Percentiles rank a stretch among this genome's conserved stretches.
Conservation (phyloP, 1,140 invertebrate genomes). For the Drosophila parabipectinata region DNA sequence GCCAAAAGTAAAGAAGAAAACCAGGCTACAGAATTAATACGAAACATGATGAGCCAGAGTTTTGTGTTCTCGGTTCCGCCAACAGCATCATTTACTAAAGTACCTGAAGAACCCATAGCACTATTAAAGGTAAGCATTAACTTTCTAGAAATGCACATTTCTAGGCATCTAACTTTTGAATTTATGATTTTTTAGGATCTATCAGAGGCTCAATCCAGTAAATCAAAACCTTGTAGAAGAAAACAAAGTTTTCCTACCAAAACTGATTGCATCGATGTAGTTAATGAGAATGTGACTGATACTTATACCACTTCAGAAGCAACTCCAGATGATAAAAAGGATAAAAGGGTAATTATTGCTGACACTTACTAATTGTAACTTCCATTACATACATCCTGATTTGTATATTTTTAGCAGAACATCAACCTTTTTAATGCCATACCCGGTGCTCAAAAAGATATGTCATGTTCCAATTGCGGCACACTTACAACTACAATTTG, state of each 20-base stretch:
- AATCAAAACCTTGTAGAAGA: slow-evolving; percentile 75
- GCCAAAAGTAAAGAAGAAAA: slow-evolving; percentile 84
- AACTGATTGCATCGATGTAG: slow-evolving; percentile 62
- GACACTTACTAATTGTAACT: not conserved
- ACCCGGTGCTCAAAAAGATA: slow-evolving; percentile 86
- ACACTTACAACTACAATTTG: slow-evolving; percentile 96
- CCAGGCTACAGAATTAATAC: slow-evolving; percentile 89
- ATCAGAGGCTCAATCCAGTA: slow-evolving; percentile 64
- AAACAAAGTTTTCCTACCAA: slow-evolving; percentile 83
- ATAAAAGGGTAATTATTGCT: slow-evolving; percentile 55
- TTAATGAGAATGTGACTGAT: slow-evolving; percentile 53
- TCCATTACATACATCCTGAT: not conserved
- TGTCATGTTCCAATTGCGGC: slow-evolving; percentile 92
- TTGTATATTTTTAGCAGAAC: slow-evolving; percentile 30
- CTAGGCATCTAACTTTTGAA: not conserved
- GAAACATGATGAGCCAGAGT: slow-evolving; percentile 89
- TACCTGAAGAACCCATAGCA: slow-evolving; percentile 79
- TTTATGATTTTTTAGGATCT: slow-evolving; percentile 46
- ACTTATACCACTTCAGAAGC: slow-evolving; percentile 49
- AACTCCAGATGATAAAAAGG: slow-evolving; percentile 58
- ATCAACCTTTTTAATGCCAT: slow-evolving; percentile 50
- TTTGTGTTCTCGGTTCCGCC: slow-evolving; percentile 88
- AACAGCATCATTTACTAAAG: slow-evolving; percentile 63
- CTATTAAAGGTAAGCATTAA: slow-evolving; percentile 70
- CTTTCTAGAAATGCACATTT: too few species aligned